Conservation (phyloP, 1,140 invertebrate genomes). For the Sarcophaga peregrina region DNA sequence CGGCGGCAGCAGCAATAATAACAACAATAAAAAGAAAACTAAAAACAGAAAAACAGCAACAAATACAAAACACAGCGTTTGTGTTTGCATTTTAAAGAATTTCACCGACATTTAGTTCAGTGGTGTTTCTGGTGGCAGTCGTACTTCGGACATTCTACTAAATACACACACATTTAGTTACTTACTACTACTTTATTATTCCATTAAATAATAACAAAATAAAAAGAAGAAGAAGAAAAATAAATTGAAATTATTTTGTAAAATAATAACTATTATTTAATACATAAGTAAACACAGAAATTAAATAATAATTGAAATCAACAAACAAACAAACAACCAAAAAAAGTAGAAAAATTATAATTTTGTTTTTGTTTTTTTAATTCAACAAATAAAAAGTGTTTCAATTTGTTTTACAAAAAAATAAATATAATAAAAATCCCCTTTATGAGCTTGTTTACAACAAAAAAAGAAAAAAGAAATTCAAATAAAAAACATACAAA, state of each 20-base stretch:
- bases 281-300: too few relatives aligned
- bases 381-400: too few relatives aligned
- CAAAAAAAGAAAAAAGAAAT: slow-evolving; percentile 3
- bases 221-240: not conserved
- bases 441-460: not conserved
- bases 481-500: not conserved
- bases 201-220: slow-evolving; percentile 21
- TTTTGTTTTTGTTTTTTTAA: too few relatives aligned
- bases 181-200: slow-evolving; percentile 50
- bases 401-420: too few relatives aligned
- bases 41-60: not conserved
- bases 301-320: too few relatives aligned
- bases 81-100: slow-evolving; percentile 64
- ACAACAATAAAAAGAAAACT: not conserved
- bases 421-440: too few relatives aligned
- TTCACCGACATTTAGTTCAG: slow-evolving; percentile 64
- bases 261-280: too few relatives aligned
- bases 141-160: slow-evolving; percentile 64
- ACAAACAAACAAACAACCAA: too few relatives aligned
- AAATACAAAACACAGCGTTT: slow-evolving; percentile 41
- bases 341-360: too few relatives aligned
- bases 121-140: slow-evolving; percentile 65
- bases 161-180: slow-evolving; percentile 37
- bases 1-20: not conserved
- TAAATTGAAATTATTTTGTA: too few relatives aligned